These are phyloP conservation scores for Meloidogyne hapla DNA, from an alignment of 1,140 invertebrate species.

Conservation along the genomic window DNA sequence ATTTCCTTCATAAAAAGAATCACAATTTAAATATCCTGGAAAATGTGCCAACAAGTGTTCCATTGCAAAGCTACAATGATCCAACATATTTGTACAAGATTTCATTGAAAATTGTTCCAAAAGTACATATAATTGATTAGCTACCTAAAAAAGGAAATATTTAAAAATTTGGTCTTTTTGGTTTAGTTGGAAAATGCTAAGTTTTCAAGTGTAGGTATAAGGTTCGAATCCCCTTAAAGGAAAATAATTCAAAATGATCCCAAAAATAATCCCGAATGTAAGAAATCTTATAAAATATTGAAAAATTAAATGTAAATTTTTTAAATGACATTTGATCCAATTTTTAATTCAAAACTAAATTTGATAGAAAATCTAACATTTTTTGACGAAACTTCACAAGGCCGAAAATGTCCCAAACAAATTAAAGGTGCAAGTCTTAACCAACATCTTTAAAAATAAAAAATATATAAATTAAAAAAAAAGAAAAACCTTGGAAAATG, in stretches of 20 bases:
- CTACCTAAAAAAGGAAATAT: not conserved
- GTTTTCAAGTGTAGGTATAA: too few species aligned
- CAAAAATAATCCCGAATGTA: too few species aligned
- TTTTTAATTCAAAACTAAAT: too few species aligned
- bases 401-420: not conserved
- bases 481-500: not conserved
- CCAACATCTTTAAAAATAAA: not conserved
- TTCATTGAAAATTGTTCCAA: constrained; percentile 1
- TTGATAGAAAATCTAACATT: not conserved
- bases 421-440: not conserved
- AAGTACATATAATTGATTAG: not conserved
- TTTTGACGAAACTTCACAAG: not conserved
- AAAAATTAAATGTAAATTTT: too few species aligned
- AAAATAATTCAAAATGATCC: too few species aligned
- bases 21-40: not conserved
- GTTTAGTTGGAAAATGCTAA: too few species aligned
- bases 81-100: not conserved
- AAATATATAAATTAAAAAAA: not conserved
- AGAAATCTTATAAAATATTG: too few species aligned
- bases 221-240: too few species aligned
- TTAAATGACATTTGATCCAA: not conserved
- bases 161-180: too few species aligned
- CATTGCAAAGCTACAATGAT: not conserved
- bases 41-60: not conserved
- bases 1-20: not conserved